Conservation (phyloP, 1,140 invertebrate species). For the Alviniconcha marisindica region DNA sequence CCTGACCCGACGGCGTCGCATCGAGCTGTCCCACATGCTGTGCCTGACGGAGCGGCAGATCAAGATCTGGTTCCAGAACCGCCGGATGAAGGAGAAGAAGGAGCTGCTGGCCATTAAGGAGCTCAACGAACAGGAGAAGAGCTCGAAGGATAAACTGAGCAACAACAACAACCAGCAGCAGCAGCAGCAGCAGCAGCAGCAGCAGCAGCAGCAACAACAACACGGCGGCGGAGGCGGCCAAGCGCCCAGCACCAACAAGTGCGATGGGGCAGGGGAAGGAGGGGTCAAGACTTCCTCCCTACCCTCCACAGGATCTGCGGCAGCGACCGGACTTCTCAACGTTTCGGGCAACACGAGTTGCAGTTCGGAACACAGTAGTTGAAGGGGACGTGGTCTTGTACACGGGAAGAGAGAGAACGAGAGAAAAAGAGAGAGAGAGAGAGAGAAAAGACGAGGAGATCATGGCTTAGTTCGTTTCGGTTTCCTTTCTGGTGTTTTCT, state of each 20-base stretch:
- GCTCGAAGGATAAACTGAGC: conserved; percentile 38
- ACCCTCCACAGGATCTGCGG: neutral
- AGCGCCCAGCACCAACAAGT: neutral
- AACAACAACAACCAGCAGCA: neutral
- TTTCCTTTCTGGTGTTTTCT: neutral
- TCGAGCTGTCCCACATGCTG: conserved; percentile 98
- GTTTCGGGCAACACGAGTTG: neutral
- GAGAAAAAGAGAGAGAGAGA: neutral
- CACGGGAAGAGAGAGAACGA: neutral
- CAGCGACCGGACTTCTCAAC: neutral
- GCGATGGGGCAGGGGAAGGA: neutral
- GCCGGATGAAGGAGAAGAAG: conserved; percentile 76
- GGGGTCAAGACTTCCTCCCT: neutral
- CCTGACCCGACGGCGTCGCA: conserved; percentile 96
- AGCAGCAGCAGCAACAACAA: neutral
- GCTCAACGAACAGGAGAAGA: conserved; percentile 88
- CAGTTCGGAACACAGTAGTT: conserved; percentile 1
- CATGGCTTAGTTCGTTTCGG: no score
- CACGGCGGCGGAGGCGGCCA: neutral
- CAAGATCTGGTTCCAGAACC: conserved; percentile 91
- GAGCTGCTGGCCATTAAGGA: conserved; percentile 94
- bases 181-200: neutral
- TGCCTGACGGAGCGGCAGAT: conserved; percentile 98
- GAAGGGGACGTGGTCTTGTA: neutral
- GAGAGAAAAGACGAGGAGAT: no score